Base-by-base conservation (phyloP, 2,888 invertebrate species). In the Andrena praecox region DNA sequence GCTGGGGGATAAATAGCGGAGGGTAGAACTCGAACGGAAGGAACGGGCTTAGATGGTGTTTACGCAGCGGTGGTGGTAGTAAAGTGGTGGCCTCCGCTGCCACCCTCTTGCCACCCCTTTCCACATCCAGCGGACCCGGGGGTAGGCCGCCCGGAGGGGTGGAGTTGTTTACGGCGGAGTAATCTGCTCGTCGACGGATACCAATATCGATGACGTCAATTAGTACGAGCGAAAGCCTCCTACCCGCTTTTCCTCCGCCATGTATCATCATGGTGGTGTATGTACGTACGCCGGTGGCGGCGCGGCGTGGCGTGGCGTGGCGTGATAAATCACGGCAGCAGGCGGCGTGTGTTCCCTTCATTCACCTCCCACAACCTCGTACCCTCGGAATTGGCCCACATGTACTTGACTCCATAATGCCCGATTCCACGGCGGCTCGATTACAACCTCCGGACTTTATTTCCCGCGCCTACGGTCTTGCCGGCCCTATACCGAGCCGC, bases 201-300 rank as follows among this genome's bases (percentile, higher is more conserved):
- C 92, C 93, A 92, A 93, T 94, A 93, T 93, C 93, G 93, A 93
- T 93, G 93, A 93, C 93, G 94, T 93, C 93, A 93, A 94, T 93
- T 93, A 93, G 93, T 92, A 92, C 90, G 91, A 91, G 90, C 90
- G 90, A 90, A 89, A 89, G 89, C 88, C 90, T 81, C 83, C 78
- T 86, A 71, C 79, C 88, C 85, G 84, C 85, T 86, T 86, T 88
- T 89, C 88, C 84, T 82, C 85, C 83, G 87, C 89, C 91, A 92
- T 92, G 93, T 91, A 93, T 92, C 93, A 92, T 92, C 91, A 91
- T 90, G 89, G 89, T 90, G 91, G 90, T 91, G 89, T 90, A 91
- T 89, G 91, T 90, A 92, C 84, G 90, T 86, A 90, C 89, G 88
- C 90, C 89, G 59, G 20, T 42, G 69, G 79, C 79, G 70, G 84